Evolutionary conservation across 2,888 invertebrate species (phyloP).

Genomic region (Drosophila rubida): DNA sequence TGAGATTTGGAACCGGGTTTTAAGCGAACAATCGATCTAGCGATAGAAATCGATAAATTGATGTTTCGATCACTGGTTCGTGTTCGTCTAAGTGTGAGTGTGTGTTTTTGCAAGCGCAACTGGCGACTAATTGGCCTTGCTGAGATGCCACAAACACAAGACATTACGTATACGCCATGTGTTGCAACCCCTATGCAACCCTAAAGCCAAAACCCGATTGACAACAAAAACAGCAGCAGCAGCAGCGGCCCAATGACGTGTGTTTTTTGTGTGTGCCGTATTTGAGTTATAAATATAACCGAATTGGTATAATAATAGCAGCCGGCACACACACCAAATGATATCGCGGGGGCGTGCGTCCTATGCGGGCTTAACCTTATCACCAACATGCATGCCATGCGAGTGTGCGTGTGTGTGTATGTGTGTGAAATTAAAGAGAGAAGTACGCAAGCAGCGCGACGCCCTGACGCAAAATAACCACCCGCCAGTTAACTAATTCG

Average conservation of each 20-base stretch:
- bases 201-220: conserved; percentile 22
- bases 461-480: conserved; percentile 61
- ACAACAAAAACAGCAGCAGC: conserved; percentile 14
- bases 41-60: conserved; percentile 6
- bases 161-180: conserved; percentile 27
- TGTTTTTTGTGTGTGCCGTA: conserved; percentile 30
- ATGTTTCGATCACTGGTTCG: background rate
- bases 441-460: conserved; percentile 57
- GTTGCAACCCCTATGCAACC: conserved; percentile 36
- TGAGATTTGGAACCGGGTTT: background rate
- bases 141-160: conserved; percentile 5
- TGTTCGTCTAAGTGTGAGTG: too few relatives aligned
- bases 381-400: conserved; percentile 21
- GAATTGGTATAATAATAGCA: conserved; percentile 64
- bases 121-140: conserved; percentile 16
- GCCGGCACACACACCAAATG: conserved; percentile 21
- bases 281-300: conserved; percentile 61
- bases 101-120: background rate
- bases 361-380: conserved; percentile 73
- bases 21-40: background rate
- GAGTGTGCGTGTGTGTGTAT: background rate
- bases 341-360: conserved; percentile 53
- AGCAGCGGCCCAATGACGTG: conserved; percentile 47
- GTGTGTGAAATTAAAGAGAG: conserved; percentile 33
- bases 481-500: conserved; percentile 64